These are phyloP conservation scores for Xyliphius kryptos DNA, from an alignment of 2,113 vertebrate species.

Conservation along the genomic window DNA sequence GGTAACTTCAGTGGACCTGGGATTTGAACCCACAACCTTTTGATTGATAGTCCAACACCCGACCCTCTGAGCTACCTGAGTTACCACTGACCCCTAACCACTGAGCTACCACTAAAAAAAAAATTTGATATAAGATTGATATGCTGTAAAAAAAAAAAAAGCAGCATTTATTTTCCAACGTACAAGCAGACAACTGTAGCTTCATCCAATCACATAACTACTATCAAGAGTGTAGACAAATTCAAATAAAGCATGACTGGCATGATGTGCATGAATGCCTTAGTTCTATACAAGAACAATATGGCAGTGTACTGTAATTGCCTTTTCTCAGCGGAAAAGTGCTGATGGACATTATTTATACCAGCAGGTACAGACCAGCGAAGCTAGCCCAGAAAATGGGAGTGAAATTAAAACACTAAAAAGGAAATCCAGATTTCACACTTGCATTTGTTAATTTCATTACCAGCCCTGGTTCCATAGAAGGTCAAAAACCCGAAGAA, in stretches of 20 bases:
- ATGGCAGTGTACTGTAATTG: background rate
- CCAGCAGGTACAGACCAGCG: slow-evolving; percentile 6
- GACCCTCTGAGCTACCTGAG: no score
- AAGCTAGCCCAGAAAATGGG: slow-evolving; percentile 4
- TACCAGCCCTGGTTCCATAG: background rate
- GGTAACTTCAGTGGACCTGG: no score
- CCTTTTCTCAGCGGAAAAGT: background rate
- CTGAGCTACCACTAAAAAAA: no score
- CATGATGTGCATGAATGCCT: background rate
- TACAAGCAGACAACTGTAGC: background rate
- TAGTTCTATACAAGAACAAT: background rate
- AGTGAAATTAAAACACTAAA: slow-evolving; percentile 7
- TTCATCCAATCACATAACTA: background rate
- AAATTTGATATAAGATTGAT: no score
- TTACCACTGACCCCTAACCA: no score
- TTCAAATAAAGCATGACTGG: slow-evolving; percentile 6
- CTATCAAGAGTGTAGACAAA: background rate
- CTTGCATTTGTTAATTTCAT: slow-evolving; percentile 15
- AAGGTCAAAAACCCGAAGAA: background rate
- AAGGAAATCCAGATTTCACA: slow-evolving; percentile 24
- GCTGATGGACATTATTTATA: slow-evolving; percentile 8
- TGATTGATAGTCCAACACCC: no score
- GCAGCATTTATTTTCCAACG: background rate
- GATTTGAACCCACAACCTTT: no score
- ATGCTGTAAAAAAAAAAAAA: background rate